A percentile compares a stretch with the other conserved stretches of the same genome.
phyloP scores from a whole-genome alignment of 2,113 vertebrate species.

The Phoenicopterus ruber region DNA sequence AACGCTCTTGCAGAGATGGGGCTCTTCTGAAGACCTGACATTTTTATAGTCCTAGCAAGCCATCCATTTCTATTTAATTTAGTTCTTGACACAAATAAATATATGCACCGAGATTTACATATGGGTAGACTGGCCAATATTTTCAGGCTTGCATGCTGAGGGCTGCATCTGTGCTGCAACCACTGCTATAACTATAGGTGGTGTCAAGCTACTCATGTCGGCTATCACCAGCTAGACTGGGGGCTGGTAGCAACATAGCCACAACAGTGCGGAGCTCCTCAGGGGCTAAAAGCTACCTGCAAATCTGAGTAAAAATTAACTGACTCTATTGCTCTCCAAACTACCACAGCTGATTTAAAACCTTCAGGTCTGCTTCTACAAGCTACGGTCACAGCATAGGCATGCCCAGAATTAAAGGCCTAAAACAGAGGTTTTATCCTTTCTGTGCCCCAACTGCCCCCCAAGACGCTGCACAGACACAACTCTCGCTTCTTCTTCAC shows the following conservation, averaged over 20 bases:
- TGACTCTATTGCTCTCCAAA: background rate
- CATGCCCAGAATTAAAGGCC: background rate
- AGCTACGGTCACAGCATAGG: background rate
- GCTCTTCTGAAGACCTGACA: slow-evolving; percentile 20
- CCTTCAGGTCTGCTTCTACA: background rate
- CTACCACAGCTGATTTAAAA: background rate
- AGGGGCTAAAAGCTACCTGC: background rate
- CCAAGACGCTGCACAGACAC: background rate
- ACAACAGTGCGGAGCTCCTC: background rate
- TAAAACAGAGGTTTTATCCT: background rate
- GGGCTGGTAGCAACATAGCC: background rate
- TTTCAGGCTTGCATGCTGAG: background rate
- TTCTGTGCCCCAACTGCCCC: rapidly evolving
- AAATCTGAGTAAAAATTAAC: background rate
- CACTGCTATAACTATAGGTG: background rate
- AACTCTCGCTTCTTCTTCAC: background rate
- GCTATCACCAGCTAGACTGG: background rate
- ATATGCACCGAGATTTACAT: slow-evolving; percentile 40
- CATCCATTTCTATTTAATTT: slow-evolving; percentile 58
- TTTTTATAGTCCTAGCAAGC: slow-evolving; percentile 57
- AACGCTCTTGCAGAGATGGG: slow-evolving; percentile 12
- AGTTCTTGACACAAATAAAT: slow-evolving; percentile 45
- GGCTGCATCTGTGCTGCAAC: background rate
- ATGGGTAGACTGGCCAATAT: background rate
- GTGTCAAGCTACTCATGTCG: background rate